Evolutionary conservation across 2,888 invertebrate genomes (phyloP).

Genomic region (Ornithoptera priamus): DNA sequence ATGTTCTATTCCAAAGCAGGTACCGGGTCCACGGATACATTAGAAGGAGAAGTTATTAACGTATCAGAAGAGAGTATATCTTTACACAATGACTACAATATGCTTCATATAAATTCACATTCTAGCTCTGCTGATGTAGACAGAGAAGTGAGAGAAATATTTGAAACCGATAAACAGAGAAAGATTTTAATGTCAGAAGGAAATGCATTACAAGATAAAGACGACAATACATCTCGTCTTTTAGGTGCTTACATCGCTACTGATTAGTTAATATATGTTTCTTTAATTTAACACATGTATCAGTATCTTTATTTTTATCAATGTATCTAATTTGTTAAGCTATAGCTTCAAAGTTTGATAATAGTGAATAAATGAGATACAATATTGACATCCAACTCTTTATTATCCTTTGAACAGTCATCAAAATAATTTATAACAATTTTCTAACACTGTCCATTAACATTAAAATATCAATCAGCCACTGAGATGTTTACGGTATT

Average conservation of each 20-base stretch:
- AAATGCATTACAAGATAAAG: background rate
- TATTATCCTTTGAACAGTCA: conserved; percentile 82
- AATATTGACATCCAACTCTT: conserved; percentile 80
- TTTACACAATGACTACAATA: conserved; percentile 54
- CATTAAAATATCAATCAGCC: conserved; percentile 77
- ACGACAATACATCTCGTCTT: conserved; percentile 9
- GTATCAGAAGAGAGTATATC: conserved; percentile 57
- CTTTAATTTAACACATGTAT: background rate
- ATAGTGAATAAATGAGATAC: conserved; percentile 50
- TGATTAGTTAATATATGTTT: background rate
- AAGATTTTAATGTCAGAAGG: conserved; percentile 40
- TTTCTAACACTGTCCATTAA: conserved; percentile 80
- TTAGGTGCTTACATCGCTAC: conserved; percentile 44
- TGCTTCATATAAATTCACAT: conserved; percentile 49
- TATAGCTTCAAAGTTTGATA: background rate
- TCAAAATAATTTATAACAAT: conserved; percentile 82
- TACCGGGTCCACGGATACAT: conserved; percentile 53
- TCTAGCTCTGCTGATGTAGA: conserved; percentile 69
- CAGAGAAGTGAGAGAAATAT: conserved; percentile 67
- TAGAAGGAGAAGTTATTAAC: conserved; percentile 62
- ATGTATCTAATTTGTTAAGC: background rate
- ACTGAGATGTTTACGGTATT: conserved; percentile 70
- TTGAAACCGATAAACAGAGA: conserved; percentile 54
- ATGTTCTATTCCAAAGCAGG: conserved; percentile 47
- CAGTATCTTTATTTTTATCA: background rate